Conservation (phyloP, 1,140 invertebrate species). For the Eurosta solidaginis region DNA sequence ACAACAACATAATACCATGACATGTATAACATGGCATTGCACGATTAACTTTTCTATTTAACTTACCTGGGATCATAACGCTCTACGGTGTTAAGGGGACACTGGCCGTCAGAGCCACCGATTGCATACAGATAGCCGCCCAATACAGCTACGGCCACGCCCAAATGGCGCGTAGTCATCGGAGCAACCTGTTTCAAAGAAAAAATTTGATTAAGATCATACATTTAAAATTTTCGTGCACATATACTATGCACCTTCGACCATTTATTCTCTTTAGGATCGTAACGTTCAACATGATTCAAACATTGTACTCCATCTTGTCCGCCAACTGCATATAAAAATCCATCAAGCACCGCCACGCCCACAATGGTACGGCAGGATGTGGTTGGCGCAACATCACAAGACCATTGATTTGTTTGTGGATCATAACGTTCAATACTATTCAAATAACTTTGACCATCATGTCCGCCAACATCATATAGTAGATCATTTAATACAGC, state of each 20-base stretch:
- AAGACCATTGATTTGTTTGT: slow-evolving; percentile 97
- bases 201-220: not conserved
- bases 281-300: slow-evolving; percentile 89
- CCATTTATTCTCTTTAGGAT: slow-evolving; percentile 97
- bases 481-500: slow-evolving; percentile 95
- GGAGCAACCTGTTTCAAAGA: slow-evolving; percentile 77
- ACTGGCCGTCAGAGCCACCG: slow-evolving; percentile 95
- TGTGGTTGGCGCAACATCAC: slow-evolving; percentile 95
- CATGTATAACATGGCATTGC: no score
- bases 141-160: slow-evolving; percentile 96
- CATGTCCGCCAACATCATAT: slow-evolving; percentile 96
- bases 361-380: slow-evolving; percentile 97
- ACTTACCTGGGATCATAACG: slow-evolving; percentile 85
- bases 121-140: slow-evolving; percentile 96
- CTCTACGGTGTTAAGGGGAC: slow-evolving; percentile 93
- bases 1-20: not conserved
- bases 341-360: slow-evolving; percentile 92
- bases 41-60: no score
- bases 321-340: slow-evolving; percentile 94
- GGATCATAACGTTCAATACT: slow-evolving; percentile 94
- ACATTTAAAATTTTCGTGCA: not conserved
- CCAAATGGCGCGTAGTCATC: slow-evolving; percentile 94
- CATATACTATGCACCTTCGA: slow-evolving; percentile 71
- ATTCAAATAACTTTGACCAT: slow-evolving; percentile 97
- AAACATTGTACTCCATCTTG: slow-evolving; percentile 96